Evolutionary conservation across 2,888 invertebrate species (phyloP).

Genomic region (Drosophila mimica): DNA sequence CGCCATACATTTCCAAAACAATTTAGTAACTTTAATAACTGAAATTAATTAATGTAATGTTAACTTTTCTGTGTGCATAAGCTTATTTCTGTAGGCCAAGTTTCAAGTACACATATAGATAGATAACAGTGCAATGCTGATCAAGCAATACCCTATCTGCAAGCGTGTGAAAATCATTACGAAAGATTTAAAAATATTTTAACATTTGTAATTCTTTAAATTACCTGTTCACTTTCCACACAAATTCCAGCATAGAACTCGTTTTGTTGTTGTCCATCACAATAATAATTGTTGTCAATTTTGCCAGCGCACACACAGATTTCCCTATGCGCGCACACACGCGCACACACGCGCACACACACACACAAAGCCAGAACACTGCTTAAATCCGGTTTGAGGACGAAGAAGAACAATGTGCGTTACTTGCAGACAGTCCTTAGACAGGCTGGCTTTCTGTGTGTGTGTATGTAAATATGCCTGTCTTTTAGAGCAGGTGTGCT

Average conservation of each 20-base stretch:
- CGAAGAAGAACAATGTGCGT: slow-evolving; percentile 25
- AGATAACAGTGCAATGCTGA: background rate
- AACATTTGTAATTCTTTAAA: background rate
- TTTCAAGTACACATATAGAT: background rate
- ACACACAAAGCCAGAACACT: background rate
- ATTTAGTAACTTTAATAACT: background rate
- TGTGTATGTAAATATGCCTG: slow-evolving; percentile 45
- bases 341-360: slow-evolving; percentile 8
- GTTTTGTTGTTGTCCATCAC: slow-evolving; percentile 25
- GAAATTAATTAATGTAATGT: background rate
- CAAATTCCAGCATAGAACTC: slow-evolving; percentile 13
- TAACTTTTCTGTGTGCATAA: too few relatives aligned
- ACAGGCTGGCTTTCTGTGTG: slow-evolving; percentile 19
- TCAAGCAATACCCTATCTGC: background rate
- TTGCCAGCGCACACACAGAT: slow-evolving; percentile 19
- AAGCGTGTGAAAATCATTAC: slow-evolving; percentile 2
- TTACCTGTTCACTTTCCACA: slow-evolving; percentile 7
- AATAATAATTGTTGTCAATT: slow-evolving; percentile 34
- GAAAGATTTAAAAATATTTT: background rate
- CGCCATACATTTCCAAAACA: background rate
- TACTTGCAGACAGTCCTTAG: slow-evolving; percentile 50
- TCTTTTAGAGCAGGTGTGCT: slow-evolving; percentile 44
- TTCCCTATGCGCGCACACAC: slow-evolving; percentile 15
- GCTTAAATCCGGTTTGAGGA: slow-evolving; percentile 54
- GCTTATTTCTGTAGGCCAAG: too few relatives aligned